Conservation (phyloP, 2,888 invertebrate genomes). For the Empis livida region DNA sequence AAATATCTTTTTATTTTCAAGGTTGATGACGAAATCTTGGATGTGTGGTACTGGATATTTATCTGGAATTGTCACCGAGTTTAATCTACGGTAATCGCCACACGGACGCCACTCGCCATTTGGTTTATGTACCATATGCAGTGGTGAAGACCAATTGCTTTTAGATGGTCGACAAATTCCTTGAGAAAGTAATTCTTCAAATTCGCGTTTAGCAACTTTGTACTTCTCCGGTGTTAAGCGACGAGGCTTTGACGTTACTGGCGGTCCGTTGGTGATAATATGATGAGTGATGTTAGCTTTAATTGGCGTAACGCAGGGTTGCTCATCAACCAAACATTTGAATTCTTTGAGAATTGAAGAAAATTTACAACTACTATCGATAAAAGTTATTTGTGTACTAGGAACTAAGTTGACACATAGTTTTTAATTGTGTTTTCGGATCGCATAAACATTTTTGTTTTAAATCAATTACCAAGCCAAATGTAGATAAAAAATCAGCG, state of each 20-base stretch:
- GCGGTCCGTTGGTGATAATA: constrained; percentile 1
- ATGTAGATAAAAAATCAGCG: neutral
- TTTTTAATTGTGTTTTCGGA: neutral
- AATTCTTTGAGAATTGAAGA: neutral
- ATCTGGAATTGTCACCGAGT: neutral
- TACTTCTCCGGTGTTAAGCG: constrained; percentile 9
- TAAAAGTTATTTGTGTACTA: neutral
- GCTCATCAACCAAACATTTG: neutral
- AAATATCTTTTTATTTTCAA: constrained; percentile 5
- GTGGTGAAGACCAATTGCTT: constrained; percentile 21
- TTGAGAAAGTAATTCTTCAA: neutral
- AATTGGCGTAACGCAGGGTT: neutral
- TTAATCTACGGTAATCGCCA: neutral
- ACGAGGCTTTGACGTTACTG: neutral
- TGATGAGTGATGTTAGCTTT: neutral
- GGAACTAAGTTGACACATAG: neutral
- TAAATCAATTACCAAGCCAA: neutral
- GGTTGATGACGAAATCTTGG: constrained; percentile 4
- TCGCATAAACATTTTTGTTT: neutral
- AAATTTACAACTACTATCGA: neutral
- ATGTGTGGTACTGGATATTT: neutral
- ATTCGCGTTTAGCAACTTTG: neutral
- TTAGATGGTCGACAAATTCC: constrained; percentile 18
- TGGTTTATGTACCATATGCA: neutral
- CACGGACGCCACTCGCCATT: neutral